A percentile compares a stretch with the other conserved stretches of the same genome.
Conservation (phyloP, 2,888 invertebrate genomes). For the Synanthedon andrenaeformis region DNA sequence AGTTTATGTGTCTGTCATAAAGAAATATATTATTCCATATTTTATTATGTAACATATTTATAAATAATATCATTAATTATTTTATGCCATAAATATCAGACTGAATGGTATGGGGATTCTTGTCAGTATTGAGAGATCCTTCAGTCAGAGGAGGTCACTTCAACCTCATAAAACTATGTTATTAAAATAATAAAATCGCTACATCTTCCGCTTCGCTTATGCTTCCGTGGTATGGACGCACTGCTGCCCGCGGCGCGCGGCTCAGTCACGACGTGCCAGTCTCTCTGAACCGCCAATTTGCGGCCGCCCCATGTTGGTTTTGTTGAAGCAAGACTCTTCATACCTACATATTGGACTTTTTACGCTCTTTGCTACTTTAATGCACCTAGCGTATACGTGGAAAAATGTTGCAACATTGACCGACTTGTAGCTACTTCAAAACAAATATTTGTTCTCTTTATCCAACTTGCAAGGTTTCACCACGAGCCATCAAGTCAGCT, state of each 20-base stretch:
- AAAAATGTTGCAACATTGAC: conserved; percentile 22
- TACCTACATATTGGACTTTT: conserved; percentile 48
- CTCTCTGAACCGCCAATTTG: conserved; percentile 65
- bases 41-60: no score
- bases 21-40: no score
- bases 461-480: no score
- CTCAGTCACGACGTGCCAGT: conserved; percentile 60
- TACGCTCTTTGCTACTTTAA: conserved; percentile 39
- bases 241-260: conserved; percentile 43
- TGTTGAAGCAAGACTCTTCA: conserved; percentile 62
- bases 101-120: no score
- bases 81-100: no score
- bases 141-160: no score
- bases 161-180: no score
- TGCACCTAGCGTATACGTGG: conserved; percentile 21
- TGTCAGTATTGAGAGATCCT: no score
- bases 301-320: conserved; percentile 67
- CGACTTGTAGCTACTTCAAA: background rate
- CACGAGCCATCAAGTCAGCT: no score
- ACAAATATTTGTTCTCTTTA: background rate
- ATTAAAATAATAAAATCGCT: no score
- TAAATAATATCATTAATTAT: no score
- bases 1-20: no score
- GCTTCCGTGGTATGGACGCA: conserved; percentile 1
- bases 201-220: conserved; percentile 8